Base-by-base conservation (phyloP, 2,888 invertebrate genomes). In the Drosophila fulvimacula region DNA sequence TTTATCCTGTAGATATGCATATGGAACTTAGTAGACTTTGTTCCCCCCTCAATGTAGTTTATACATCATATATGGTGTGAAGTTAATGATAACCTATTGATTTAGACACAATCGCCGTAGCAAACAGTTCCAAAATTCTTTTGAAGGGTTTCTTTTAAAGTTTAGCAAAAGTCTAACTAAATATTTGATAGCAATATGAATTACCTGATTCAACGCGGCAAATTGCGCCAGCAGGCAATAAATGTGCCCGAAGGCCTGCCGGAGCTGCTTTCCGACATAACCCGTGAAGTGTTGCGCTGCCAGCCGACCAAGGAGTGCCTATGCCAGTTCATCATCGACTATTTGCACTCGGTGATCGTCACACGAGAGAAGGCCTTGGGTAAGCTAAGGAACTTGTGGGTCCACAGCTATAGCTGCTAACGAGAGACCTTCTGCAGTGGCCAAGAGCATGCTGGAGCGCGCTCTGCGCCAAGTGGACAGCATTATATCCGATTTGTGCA, bases 181-280 rank as follows among this genome's bases (percentile, higher is more conserved):
- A 15, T 32, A 32, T 2, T 13, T 13, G 0, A 30, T 32, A 5
- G 13, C 11, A 71, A 63, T 6, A 92, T 92, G 92, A 88, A 92
- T 66, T 92, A 90, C 41, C 70, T 92, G 0, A 73, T 90, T 4
- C 90, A 92, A 69, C 90, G 88, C 5, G 92, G 91, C 21, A 90
- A 89, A 67, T 59, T 89, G 10, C 89, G 88, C 11, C 84, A 89
- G 10, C 89, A 91, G 70, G 84, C 90, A 0, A 88, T 92, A 11
- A 82, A 81, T 7, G 90, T 95, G 27, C 96, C 96, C 0, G 94
- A 95, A 60, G 96, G 96, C 0, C 91, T 96, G 5, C 93, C 93
- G 7, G 96, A 96, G 84, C 91, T 96, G 48, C 95, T 96, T 93
- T 93, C 94, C 49, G 96, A 96, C 90, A 95, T 96, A 73, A 94